A percentile compares a stretch with the other conserved stretches of the same genome.
Evolutionary conservation across 2,888 invertebrate genomes (phyloP).

Genomic region (Adelognathus sp.): DNA sequence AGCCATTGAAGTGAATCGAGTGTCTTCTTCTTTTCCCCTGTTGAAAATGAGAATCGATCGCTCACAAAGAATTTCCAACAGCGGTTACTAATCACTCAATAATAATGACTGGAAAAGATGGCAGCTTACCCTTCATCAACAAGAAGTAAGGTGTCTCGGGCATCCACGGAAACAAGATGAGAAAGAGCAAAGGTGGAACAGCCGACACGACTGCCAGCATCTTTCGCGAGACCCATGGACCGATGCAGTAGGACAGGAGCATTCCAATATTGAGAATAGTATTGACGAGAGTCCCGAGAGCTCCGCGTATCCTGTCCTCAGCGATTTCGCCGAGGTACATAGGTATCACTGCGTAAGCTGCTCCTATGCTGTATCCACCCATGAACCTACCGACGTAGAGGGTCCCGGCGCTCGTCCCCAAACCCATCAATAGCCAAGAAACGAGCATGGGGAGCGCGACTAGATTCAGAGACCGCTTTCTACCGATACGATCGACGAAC

Average conservation of each 20-base stretch:
- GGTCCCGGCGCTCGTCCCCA: background rate
- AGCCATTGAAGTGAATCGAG: constrained; percentile 26
- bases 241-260: too few relatives aligned
- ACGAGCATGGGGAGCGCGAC: too few relatives aligned
- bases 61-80: too few relatives aligned
- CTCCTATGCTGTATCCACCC: constrained; percentile 16
- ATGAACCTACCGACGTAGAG: constrained; percentile 13
- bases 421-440: constrained; percentile 12
- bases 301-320: constrained; percentile 31
- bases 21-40: constrained; percentile 29
- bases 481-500: constrained; percentile 26
- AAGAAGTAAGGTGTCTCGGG: too few relatives aligned
- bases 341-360: constrained; percentile 1
- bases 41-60: background rate
- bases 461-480: constrained; percentile 15
- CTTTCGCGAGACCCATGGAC: too few relatives aligned
- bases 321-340: constrained; percentile 42
- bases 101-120: too few relatives aligned
- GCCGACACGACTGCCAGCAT: too few relatives aligned
- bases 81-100: too few relatives aligned
- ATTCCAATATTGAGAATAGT: too few relatives aligned
- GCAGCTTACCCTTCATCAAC: too few relatives aligned
- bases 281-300: constrained; percentile 3
- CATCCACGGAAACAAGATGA: too few relatives aligned
- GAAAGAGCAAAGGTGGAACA: too few relatives aligned